Conservation (phyloP, 1,140 invertebrate species). For the Leptopilina boulardi region DNA sequence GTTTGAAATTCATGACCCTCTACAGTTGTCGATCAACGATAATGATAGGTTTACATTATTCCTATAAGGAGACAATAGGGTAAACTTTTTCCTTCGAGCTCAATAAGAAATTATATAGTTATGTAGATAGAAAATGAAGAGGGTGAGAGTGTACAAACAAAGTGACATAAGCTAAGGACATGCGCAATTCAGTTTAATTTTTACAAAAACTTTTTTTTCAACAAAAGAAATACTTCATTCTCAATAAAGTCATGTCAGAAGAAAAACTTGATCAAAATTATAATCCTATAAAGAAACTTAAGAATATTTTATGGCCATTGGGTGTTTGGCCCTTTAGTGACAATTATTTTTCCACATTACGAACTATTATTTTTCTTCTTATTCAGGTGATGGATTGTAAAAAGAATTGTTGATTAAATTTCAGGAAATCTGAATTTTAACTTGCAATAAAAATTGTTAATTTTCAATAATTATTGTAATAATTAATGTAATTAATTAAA, state of each 20-base stretch:
- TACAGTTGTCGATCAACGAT: too few species aligned
- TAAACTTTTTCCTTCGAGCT: too few species aligned
- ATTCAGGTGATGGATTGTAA: neutral
- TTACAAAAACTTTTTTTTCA: too few species aligned
- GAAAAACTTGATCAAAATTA: neutral
- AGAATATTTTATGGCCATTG: neutral
- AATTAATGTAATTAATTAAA: neutral
- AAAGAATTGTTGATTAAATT: neutral
- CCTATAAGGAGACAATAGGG: too few species aligned
- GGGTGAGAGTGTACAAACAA: too few species aligned
- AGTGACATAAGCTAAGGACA: too few species aligned
- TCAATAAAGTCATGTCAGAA: neutral
- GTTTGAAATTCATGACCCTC: too few species aligned
- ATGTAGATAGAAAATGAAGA: too few species aligned
- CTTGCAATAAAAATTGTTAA: neutral
- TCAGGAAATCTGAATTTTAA: neutral
- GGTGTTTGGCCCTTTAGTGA: too few species aligned
- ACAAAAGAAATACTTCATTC: neutral
- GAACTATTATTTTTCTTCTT: neutral
- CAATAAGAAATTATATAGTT: too few species aligned
- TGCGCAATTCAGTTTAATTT: too few species aligned
- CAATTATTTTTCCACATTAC: neutral
- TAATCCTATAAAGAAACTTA: neutral
- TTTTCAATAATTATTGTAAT: neutral
- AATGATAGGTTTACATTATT: too few species aligned